A percentile compares a stretch with the other conserved stretches of the same genome.
phyloP scores from a whole-genome alignment of 2,113 vertebrate genomes.

The Cyanocitta stelleri region DNA sequence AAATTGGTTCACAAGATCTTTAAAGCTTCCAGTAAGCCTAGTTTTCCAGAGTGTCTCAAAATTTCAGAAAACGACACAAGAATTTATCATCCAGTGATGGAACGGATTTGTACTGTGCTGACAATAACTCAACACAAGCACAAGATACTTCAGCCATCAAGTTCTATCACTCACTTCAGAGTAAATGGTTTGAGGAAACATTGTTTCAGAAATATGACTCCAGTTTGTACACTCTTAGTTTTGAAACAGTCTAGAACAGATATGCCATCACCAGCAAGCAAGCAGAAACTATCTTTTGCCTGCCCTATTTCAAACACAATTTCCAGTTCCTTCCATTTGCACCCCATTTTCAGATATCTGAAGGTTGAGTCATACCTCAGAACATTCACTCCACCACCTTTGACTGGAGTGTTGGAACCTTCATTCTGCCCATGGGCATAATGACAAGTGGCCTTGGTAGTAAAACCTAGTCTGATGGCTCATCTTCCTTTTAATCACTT shows the following conservation, averaged over 20 bases:
- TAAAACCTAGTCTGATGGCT: not conserved
- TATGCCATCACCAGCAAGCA: accelerated
- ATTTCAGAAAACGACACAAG: not conserved
- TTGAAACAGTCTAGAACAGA: not conserved
- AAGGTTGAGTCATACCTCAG: not conserved
- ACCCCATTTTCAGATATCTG: not conserved
- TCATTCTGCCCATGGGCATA: not conserved
- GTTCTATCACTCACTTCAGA: not conserved
- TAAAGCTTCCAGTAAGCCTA: not conserved
- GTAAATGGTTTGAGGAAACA: not conserved
- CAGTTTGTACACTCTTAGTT: not conserved
- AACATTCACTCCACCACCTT: not conserved
- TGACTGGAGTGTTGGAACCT: not conserved
- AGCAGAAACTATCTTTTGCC: not conserved
- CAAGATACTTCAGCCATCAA: not conserved
- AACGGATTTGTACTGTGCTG: not conserved
- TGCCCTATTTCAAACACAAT: not conserved
- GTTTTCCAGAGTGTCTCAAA: not conserved
- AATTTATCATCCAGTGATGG: accelerated
- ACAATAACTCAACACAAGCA: not conserved
- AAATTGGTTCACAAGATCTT: not conserved
- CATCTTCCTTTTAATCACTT: not conserved
- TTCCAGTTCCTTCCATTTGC: not conserved
- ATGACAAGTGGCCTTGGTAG: not conserved
- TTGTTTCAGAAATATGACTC: not conserved